These are phyloP conservation scores for Corydoras maculifer DNA, from an alignment of 2,113 vertebrate genomes.

Conservation along the genomic window DNA sequence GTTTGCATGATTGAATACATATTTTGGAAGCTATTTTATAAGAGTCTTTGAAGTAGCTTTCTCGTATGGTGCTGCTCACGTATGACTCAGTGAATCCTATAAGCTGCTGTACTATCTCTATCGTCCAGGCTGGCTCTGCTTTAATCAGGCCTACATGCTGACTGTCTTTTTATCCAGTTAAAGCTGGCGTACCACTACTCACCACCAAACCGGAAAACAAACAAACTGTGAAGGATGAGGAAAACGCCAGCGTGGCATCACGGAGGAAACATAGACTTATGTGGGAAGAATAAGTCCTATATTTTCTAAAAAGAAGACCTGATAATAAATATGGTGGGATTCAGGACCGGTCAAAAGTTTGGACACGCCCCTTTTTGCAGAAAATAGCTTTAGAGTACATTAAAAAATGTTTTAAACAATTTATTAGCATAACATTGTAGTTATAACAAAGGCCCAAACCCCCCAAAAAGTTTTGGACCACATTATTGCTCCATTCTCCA, in stretches of 20 bases:
- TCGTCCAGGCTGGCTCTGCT: constrained; percentile 56
- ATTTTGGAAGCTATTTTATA: constrained; percentile 50
- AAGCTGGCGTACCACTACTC: constrained; percentile 50
- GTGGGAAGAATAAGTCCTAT: no score
- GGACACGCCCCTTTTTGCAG: no score
- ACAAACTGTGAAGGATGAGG: constrained; percentile 44
- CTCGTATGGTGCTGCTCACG: constrained; percentile 24
- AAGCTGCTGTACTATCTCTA: constrained; percentile 61
- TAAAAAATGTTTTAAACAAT: no score
- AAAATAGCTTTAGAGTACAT: no score
- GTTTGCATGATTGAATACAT: constrained; percentile 43
- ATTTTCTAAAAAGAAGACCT: no score
- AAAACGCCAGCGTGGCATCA: constrained; percentile 32
- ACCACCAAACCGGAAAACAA: constrained; percentile 40
- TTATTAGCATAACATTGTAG: no score
- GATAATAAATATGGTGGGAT: no score
- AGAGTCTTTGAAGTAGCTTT: constrained; percentile 47
- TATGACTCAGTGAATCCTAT: constrained; percentile 57
- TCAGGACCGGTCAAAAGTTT: no score
- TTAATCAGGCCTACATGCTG: constrained; percentile 59
- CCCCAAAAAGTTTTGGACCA: no score
- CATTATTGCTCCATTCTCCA: no score
- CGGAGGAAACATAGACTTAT: constrained; percentile 18
- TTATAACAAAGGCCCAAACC: no score
- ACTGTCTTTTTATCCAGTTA: constrained; percentile 51